These are phyloP conservation scores for Ammodytes dubius DNA, from an alignment of 2,113 vertebrate genomes.

Conservation along the genomic window DNA sequence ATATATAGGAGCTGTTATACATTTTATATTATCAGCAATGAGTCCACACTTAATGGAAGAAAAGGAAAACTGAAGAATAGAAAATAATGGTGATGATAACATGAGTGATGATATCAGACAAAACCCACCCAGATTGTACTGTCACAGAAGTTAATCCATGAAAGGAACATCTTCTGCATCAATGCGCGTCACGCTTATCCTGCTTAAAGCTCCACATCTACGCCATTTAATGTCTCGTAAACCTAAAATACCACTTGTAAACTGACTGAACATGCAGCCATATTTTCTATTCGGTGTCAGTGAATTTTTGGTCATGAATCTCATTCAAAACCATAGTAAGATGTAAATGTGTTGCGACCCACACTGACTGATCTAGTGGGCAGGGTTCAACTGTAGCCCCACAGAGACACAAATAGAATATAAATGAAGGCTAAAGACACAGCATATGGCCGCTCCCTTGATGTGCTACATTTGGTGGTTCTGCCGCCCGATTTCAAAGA, in stretches of 20 bases:
- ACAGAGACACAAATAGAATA: constrained; percentile 70
- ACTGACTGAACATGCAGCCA: constrained; percentile 26
- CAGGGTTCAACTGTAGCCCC: constrained; percentile 62
- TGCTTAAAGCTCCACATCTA: constrained; percentile 22
- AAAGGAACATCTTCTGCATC: constrained; percentile 59
- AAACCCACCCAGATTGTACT: constrained; percentile 17
- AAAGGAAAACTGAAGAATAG: constrained; percentile 11
- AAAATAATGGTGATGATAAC: constrained; percentile 57
- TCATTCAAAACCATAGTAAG: constrained; percentile 35
- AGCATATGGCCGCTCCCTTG: constrained; percentile 76
- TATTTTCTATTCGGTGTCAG: constrained; percentile 29
- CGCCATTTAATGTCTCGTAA: constrained; percentile 12
- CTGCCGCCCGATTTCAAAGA: constrained; percentile 71
- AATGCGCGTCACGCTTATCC: constrained; percentile 7
- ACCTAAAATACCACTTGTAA: constrained; percentile 1
- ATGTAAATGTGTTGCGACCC: constrained; percentile 39
- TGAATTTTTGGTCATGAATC: constrained; percentile 8
- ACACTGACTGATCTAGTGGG: constrained; percentile 40
- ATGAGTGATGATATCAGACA: constrained; percentile 30
- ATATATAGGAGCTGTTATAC: constrained; percentile 46
- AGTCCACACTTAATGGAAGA: constrained; percentile 35
- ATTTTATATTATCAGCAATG: constrained; percentile 53
- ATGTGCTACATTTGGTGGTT: constrained; percentile 71
- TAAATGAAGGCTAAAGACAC: constrained; percentile 75
- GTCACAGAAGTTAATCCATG: constrained; percentile 53